phyloP scores from a whole-genome alignment of 2,888 invertebrate genomes.

The Cerceris rybyensis region DNA sequence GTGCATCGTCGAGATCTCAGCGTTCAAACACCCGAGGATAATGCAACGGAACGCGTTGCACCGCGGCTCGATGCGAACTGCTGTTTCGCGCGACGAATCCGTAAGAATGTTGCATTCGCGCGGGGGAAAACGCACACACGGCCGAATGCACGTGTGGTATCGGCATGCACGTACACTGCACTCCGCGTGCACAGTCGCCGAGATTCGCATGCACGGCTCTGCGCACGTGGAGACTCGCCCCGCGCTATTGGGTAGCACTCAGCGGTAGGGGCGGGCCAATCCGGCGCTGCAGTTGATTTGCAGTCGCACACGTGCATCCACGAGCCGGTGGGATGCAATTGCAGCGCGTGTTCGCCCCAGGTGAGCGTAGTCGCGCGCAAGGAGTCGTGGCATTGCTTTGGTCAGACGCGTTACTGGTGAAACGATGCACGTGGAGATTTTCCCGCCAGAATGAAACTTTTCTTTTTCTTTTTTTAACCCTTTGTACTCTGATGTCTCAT shows the following conservation, averaged over 20 bases:
- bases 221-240: constrained; percentile 54
- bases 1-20: neutral
- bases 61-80: constrained; percentile 66
- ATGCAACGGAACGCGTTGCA: constrained; percentile 59
- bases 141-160: constrained; percentile 30
- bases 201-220: constrained; percentile 69
- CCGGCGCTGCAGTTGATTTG: constrained; percentile 72
- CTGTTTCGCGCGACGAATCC: constrained; percentile 60
- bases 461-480: neutral
- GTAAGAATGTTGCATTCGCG: constrained; percentile 63
- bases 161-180: constrained; percentile 31
- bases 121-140: constrained; percentile 63
- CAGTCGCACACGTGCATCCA: constrained; percentile 48
- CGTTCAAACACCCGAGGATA: neutral
- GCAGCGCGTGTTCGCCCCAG: constrained; percentile 23
- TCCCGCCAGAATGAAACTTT: neutral
- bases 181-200: constrained; percentile 55
- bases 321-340: constrained; percentile 36
- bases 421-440: neutral
- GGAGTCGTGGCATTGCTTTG: constrained; percentile 45
- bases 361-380: constrained; percentile 37
- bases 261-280: constrained; percentile 65
- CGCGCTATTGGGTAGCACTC: constrained; percentile 64
- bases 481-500: no score
- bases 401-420: constrained; percentile 44